phyloP scores from a whole-genome alignment of 2,113 vertebrate genomes.

The Pituophis catenifer region DNA sequence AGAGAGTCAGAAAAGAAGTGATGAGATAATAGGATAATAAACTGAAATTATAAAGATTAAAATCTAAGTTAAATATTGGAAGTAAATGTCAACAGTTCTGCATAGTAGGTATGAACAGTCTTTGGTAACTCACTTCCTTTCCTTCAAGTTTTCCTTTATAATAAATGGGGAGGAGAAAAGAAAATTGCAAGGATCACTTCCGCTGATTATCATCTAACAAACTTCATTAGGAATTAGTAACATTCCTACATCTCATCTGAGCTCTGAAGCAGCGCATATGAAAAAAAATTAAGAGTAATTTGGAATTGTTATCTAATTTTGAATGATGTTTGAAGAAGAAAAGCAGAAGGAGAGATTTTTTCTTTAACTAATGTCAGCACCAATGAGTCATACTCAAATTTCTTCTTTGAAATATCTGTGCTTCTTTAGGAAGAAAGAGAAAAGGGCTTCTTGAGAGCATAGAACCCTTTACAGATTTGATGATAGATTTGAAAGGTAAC shows the following conservation, averaged over 20 bases:
- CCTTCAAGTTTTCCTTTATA: not conserved
- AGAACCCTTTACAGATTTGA: not conserved
- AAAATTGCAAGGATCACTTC: not conserved
- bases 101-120: not conserved
- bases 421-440: not conserved
- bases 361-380: not conserved
- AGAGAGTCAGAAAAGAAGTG: not conserved
- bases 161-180: not conserved
- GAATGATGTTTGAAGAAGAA: not conserved
- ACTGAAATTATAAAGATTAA: not conserved
- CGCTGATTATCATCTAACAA: no score
- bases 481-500: not conserved
- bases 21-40: not conserved
- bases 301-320: not conserved
- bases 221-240: not conserved
- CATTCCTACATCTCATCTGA: not conserved
- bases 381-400: not conserved
- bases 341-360: not conserved
- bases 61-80: not conserved
- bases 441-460: not conserved
- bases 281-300: not conserved
- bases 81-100: not conserved
- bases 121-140: not conserved
- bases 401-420: not conserved
- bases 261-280: not conserved